Percentiles rank a stretch among this genome's conserved stretches.
Evolutionary conservation across 2,113 vertebrate species (phyloP).

Genomic region (Himantopus leucocephalus): DNA sequence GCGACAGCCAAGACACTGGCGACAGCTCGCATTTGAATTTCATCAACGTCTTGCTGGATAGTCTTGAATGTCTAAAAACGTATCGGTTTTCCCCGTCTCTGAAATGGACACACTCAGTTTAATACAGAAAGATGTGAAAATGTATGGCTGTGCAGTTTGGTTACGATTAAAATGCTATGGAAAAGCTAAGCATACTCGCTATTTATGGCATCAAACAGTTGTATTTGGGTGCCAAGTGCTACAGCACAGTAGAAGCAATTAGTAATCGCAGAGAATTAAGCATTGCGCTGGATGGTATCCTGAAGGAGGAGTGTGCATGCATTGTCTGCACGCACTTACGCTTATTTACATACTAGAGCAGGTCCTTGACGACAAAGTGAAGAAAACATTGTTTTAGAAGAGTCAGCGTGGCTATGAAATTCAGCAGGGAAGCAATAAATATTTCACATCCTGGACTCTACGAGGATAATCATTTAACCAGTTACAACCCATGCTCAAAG

Average conservation of each 20-base stretch:
- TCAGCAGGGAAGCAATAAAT: not conserved
- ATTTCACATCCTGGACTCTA: not conserved
- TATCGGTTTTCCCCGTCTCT: fast-evolving
- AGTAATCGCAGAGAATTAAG: fast-evolving
- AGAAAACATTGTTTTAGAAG: not conserved
- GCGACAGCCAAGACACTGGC: not conserved
- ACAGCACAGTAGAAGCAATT: not conserved
- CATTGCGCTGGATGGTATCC: fast-evolving
- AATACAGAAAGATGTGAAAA: fast-evolving
- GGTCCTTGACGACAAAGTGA: not conserved
- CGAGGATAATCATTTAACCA: not conserved
- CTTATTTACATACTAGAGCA: not conserved
- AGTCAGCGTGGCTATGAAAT: not conserved
- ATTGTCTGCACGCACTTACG: fast-evolving
- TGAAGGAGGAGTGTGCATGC: not conserved
- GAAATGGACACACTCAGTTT: not conserved
- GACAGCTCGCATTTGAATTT: not conserved
- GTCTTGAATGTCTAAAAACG: not conserved
- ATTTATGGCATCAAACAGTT: fast-evolving
- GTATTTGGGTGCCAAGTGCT: not conserved
- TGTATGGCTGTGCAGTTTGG: fast-evolving
- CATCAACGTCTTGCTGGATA: not conserved
- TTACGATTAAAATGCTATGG: fast-evolving
- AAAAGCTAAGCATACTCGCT: not conserved
- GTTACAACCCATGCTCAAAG: not conserved